Evolutionary conservation across 2,797 vertebrate species (phyloP).

Genomic region (Spea hammondii): DNA sequence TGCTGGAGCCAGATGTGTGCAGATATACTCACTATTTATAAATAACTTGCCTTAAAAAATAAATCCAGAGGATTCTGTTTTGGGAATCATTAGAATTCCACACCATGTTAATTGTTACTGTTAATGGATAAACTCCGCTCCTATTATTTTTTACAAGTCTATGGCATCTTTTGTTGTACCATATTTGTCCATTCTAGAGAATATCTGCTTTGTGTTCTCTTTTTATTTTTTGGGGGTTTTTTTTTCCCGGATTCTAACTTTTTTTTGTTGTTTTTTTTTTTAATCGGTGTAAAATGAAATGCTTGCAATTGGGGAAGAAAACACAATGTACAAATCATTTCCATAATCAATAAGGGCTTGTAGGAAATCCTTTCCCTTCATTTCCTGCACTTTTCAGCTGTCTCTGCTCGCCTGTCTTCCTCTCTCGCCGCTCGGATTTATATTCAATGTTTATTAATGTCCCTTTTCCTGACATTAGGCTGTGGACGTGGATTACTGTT

Average conservation of each 20-base stretch:
- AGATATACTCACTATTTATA: too few species aligned
- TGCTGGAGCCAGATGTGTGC: too few species aligned
- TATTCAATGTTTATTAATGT: conserved; percentile 9
- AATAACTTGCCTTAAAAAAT: too few species aligned
- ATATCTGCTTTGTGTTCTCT: too few species aligned
- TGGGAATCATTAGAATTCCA: too few species aligned
- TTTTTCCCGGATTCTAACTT: conserved; percentile 6
- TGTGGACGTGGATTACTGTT: conserved; percentile 16
- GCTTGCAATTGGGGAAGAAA: conserved; percentile 13
- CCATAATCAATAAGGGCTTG: conserved; percentile 48
- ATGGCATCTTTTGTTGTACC: too few species aligned
- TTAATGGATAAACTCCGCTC: too few species aligned
- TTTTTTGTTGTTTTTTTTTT: conserved; percentile 18
- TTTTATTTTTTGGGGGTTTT: not conserved
- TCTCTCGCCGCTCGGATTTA: conserved; percentile 3
- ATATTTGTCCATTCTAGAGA: too few species aligned
- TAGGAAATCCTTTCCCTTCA: conserved; percentile 42
- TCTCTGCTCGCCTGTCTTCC: conserved; percentile 14
- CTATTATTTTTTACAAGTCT: too few species aligned
- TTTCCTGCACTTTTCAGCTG: conserved; percentile 46
- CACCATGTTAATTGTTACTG: too few species aligned
- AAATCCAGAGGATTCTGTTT: too few species aligned
- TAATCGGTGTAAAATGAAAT: conserved; percentile 7
- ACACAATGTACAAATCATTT: conserved; percentile 29
- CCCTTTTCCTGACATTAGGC: conserved; percentile 10